Evolutionary conservation across 2,888 invertebrate species (phyloP).

Genomic region (Hipparchia sbordonii): DNA sequence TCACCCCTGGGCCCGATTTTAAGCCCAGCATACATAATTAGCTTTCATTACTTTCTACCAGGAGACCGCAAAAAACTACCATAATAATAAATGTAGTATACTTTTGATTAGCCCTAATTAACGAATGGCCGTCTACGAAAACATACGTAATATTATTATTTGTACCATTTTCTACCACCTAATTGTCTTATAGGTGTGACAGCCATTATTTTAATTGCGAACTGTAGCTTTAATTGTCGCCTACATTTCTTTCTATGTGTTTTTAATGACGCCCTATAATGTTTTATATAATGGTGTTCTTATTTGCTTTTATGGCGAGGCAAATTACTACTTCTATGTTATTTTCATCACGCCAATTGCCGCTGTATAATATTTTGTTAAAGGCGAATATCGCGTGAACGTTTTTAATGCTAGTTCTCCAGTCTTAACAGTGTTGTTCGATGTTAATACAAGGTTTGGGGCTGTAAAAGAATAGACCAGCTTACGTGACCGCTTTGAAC

Average conservation of each 20-base stretch:
- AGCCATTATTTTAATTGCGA: conserved; percentile 81
- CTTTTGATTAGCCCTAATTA: conserved; percentile 67
- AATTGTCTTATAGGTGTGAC: conserved; percentile 82
- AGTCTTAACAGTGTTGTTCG: conserved; percentile 23
- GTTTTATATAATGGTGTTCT: conserved; percentile 47
- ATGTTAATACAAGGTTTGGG: conserved; percentile 38
- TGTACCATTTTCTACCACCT: conserved; percentile 53
- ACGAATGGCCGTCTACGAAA: conserved; percentile 54
- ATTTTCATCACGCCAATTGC: conserved; percentile 15
- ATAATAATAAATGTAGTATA: conserved; percentile 61
- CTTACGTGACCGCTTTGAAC: conserved; percentile 40
- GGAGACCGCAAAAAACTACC: conserved; percentile 50
- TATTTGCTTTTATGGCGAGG: conserved; percentile 42
- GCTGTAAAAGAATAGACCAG: conserved; percentile 39
- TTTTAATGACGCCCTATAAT: conserved; percentile 52
- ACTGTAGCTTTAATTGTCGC: conserved; percentile 68
- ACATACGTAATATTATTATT: conserved; percentile 68
- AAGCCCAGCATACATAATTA: conserved; percentile 43
- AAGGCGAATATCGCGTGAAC: conserved; percentile 15
- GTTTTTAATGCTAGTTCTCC: conserved; percentile 15
- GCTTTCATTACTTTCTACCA: conserved; percentile 49
- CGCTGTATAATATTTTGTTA: conserved; percentile 10
- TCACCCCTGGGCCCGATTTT: conserved; percentile 45
- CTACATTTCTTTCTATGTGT: conserved; percentile 66
- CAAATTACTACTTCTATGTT: conserved; percentile 37